Base-by-base conservation (phyloP, 2,888 invertebrate species). In the Drosophila pullipes region DNA sequence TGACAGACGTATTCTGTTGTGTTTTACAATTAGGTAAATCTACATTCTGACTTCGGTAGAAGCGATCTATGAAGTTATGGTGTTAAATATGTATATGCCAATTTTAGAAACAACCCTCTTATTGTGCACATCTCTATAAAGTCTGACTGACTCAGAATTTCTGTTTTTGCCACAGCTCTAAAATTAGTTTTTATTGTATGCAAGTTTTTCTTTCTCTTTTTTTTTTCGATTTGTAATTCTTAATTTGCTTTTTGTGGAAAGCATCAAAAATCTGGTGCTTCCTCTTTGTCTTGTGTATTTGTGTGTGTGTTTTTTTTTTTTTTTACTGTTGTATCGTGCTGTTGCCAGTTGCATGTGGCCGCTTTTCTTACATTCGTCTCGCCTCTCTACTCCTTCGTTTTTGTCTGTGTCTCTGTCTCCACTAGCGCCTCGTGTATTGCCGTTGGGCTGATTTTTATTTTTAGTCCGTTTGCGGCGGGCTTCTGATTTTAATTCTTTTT, bases 181-280 rank as follows among this genome's bases (percentile, higher is more conserved):
- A 87, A 87, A 83, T 87, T 86, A 89, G 82, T 86, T 90, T 83
- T 85, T 82, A 89, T 90, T 90, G 80, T 83, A 76, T 79, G 81
- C 87, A 74, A 76, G 74, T 76, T 78, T 74, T 73, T 72, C 68
- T 57, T 54, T 44, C 11, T 44, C 18, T 44, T 68, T 68, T 70
- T 70, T 22, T 50, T 61, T 78, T 83, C 57, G 74, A 81, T 83
- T 81, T 90, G 83, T 85, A 71, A 85, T 79, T 85, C 71, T 88
- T 75, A 76, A 73, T 88, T 78, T 80, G 67, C 67, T 72, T 82
- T 70, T 82, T 82, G 86, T 75, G 81, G 71, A 89, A 82, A 78
- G 80, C 83, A 81, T 74, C 71, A 69, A 67, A 78, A 83, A 41
- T 52, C 33, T 69, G 50, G 33, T 39, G 18, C 28, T 60, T 76